Evolutionary conservation across 2,113 vertebrate species (phyloP), one percentile per base, ranked within the genome.

Genomic region (Salvelinus fontinalis): DNA sequence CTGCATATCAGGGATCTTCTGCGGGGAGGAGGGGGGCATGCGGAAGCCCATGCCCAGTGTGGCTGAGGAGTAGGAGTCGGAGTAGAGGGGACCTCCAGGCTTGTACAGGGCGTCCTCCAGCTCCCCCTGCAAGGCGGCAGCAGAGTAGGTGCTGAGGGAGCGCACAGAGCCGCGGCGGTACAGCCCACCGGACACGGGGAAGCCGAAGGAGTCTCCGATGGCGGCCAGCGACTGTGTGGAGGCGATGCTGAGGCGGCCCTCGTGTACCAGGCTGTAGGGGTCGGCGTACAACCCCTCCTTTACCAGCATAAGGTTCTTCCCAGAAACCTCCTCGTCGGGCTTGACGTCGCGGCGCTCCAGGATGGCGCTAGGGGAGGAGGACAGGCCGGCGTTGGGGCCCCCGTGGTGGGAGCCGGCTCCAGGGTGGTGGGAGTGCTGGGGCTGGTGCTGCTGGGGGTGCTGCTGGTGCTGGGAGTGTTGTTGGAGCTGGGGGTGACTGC

Each of bases 321-420:
- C 93, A 1, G 95, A 94, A 85, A 98, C 90, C 73, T 99, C 98
- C 78, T 99, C 98, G 0, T 99, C 98, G 0, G 98, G 98, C 26
- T 99, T 99, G 78, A 99, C 98, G 0, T 99, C 98, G 0, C 98
- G 95, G 13, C 98, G 95, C 78, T 99, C 98, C 90, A 99, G 93
- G 92, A 99, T 99, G 91, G 98, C 96, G 9, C 97, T 98, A 80
- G 98, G 97, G 26, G 97, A 98, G 5, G 96, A 95, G 0, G 97
- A 97, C 26, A 99, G 92, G 0, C 94, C 96, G 2, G 79, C 91
- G 1, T 94, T 92, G 0, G 93, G 90, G 0, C 73, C 65, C 13
- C 65, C 85, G n/a, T 97, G 96, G 3, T 54, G 51, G 93, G 86
- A 0, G 95, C 91, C 16, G 96, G 92, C 0, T 5, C 51, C 51